Percentiles rank a stretch among this genome's conserved stretches.
phyloP scores from a whole-genome alignment of 1,140 invertebrate species.

The Tribolium castaneum region DNA sequence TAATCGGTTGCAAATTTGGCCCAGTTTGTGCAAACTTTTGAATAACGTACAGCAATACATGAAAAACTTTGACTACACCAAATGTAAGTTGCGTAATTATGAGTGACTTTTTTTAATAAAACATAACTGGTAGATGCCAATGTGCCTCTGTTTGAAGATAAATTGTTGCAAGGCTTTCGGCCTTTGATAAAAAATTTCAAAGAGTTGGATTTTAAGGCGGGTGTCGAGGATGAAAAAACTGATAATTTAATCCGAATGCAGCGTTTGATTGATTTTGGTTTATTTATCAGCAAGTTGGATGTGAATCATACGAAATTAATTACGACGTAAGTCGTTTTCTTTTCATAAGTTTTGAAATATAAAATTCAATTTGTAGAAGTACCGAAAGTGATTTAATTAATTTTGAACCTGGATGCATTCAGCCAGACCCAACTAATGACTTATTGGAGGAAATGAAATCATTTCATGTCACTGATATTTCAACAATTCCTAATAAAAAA shows the following conservation, averaged over 20 bases:
- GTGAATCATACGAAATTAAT: constrained; percentile 64
- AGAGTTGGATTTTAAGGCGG: constrained; percentile 66
- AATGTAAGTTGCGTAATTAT: constrained; percentile 63
- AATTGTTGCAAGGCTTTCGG: constrained; percentile 82
- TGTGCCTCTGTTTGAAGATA: constrained; percentile 81
- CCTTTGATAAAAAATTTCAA: constrained; percentile 74
- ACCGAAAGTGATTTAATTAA: constrained; percentile 50
- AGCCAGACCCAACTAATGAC: constrained; percentile 62
- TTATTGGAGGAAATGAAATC: constrained; percentile 63
- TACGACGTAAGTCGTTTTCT: constrained; percentile 52
- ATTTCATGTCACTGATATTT: constrained; percentile 55
- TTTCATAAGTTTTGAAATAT: no score
- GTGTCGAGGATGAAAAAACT: constrained; percentile 50
- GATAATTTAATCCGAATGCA: constrained; percentile 61
- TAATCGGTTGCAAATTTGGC: constrained; percentile 80
- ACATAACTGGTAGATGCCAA: constrained; percentile 68
- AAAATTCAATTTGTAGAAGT: constrained; percentile 46
- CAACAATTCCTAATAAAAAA: constrained; percentile 8
- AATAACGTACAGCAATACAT: constrained; percentile 73
- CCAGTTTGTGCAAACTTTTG: constrained; percentile 79
- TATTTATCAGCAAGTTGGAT: constrained; percentile 64
- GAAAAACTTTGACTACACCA: constrained; percentile 64
- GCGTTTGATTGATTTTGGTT: constrained; percentile 67
- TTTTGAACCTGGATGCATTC: constrained; percentile 61
- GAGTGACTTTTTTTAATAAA: constrained; percentile 17